Base-by-base conservation (phyloP, 2,888 invertebrate species). In the Teleiodes luculella region DNA sequence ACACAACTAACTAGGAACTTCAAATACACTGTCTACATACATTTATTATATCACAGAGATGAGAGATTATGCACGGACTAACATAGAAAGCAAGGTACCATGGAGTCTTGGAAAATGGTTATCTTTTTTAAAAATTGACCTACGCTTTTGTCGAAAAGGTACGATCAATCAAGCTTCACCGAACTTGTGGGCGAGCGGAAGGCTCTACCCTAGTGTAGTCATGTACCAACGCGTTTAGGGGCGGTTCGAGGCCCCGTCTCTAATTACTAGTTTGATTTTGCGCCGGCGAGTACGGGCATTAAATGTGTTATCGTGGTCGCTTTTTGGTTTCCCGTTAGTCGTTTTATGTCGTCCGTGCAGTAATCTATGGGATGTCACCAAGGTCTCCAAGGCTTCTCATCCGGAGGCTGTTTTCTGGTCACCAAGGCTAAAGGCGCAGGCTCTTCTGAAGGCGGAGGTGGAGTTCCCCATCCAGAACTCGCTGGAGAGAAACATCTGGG, bases 301-400 rank as follows among this genome's bases (percentile, higher is more conserved):
- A n/a, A n/a, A n/a, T n/a, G n/a, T n/a, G n/a, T n/a, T n/a, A n/a
- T n/a, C n/a, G n/a, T n/a, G n/a, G n/a, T n/a, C 11, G 10, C 11
- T 33, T 3, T 3, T 33, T 28, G 43, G 43, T 28, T n/a, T 13
- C n/a, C 5, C 6, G 13, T 28, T 28, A n/a, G n/a, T 13, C 13
- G 18, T 2, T 4, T 43, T 43, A 2, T 28, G 43, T 20, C 3
- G 8, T 28, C 43, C 24, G 7, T 13, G 48, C 49, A 51, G 55
- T 55, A 55, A 77, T 18, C 16, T 11, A 72, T 74, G 66, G 57
- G 52, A 28, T 59, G 83, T 90, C 89, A 95, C 96, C 95, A 96
- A 2, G 95, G 95, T 70, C 95, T 91, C 95, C 96, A 96, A 24
- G 95, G 95, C 70, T 94, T 94, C 43, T 95, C 94, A 70, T 94